phyloP scores from a whole-genome alignment of 2,888 invertebrate genomes.

The Leucania comma region DNA sequence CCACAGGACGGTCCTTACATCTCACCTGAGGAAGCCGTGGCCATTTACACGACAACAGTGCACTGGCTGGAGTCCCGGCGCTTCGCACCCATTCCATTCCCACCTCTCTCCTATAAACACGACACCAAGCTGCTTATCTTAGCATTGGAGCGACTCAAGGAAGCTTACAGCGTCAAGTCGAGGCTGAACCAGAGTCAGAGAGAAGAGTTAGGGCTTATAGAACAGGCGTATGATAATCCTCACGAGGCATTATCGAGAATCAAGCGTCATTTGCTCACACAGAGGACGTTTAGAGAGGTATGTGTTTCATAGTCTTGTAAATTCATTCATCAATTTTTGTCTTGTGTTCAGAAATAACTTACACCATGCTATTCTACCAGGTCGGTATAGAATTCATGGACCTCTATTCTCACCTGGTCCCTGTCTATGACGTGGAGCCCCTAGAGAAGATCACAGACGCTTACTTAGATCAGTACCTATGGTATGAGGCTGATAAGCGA shows the following conservation, averaged over 20 bases:
- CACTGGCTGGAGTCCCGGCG: slow-evolving; percentile 99
- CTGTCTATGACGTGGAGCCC: slow-evolving; percentile 99
- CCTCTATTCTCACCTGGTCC: slow-evolving; percentile 99
- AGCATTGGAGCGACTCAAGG: slow-evolving; percentile 98
- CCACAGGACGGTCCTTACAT: slow-evolving; percentile 98
- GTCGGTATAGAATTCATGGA: slow-evolving; percentile 99
- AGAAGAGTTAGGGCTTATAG: slow-evolving; percentile 99
- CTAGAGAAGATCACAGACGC: slow-evolving; percentile 99
- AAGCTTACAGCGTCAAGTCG: slow-evolving; percentile 99
- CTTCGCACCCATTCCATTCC: slow-evolving; percentile 99
- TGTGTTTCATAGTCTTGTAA: slow-evolving; percentile 40
- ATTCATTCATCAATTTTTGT: background rate
- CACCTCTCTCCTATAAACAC: slow-evolving; percentile 99
- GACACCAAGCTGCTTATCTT: slow-evolving; percentile 99
- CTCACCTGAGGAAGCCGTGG: slow-evolving; percentile 99
- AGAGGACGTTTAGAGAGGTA: slow-evolving; percentile 99
- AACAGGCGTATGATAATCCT: slow-evolving; percentile 99
- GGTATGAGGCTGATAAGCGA: slow-evolving; percentile 99
- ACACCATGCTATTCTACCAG: slow-evolving; percentile 78
- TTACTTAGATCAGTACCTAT: slow-evolving; percentile 99
- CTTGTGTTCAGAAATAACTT: background rate
- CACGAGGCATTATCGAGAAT: slow-evolving; percentile 99
- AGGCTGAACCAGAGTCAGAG: slow-evolving; percentile 99
- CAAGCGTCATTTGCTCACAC: slow-evolving; percentile 99
- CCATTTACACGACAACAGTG: slow-evolving; percentile 99